Percentiles rank a stretch among this genome's conserved stretches.
Evolutionary conservation across 2,888 invertebrate genomes (phyloP).

Genomic region (Cryptophagus acutangulus): DNA sequence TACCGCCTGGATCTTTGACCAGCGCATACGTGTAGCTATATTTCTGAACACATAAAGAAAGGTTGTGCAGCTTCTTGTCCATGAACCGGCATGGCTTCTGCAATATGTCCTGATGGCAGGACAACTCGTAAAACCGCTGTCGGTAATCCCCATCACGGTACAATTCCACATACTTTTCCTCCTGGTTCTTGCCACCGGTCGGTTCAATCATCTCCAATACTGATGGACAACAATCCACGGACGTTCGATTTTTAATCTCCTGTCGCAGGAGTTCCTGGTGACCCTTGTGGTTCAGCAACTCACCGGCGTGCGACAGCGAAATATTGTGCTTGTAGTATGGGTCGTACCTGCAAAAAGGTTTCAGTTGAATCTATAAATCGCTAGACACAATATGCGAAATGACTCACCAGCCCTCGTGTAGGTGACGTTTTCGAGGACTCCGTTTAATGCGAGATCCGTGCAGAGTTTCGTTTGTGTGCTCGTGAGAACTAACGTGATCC

Average conservation of each 20-base stretch:
- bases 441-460: constrained; percentile 34
- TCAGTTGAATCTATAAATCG: not conserved
- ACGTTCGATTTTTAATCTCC: constrained; percentile 24
- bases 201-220: constrained; percentile 73
- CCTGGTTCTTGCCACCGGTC: constrained; percentile 68
- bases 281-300: constrained; percentile 57
- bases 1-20: constrained; percentile 59
- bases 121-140: constrained; percentile 74
- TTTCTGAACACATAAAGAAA: constrained; percentile 77
- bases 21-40: constrained; percentile 81
- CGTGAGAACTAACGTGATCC: constrained; percentile 40
- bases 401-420: constrained; percentile 24
- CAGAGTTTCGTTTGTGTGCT: constrained; percentile 40
- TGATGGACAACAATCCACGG: constrained; percentile 77
- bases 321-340: constrained; percentile 36
- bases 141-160: constrained; percentile 66
- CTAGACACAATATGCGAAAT: constrained; percentile 3
- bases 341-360: constrained; percentile 32
- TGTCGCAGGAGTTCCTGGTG: constrained; percentile 58
- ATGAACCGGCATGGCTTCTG: constrained; percentile 70
- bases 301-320: constrained; percentile 36
- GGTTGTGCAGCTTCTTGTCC: constrained; percentile 62
- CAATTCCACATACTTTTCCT: constrained; percentile 67
- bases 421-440: constrained; percentile 28
- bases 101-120: constrained; percentile 66